phyloP scores from a whole-genome alignment of 2,888 invertebrate genomes.

The Acrobeloides nanus region DNA sequence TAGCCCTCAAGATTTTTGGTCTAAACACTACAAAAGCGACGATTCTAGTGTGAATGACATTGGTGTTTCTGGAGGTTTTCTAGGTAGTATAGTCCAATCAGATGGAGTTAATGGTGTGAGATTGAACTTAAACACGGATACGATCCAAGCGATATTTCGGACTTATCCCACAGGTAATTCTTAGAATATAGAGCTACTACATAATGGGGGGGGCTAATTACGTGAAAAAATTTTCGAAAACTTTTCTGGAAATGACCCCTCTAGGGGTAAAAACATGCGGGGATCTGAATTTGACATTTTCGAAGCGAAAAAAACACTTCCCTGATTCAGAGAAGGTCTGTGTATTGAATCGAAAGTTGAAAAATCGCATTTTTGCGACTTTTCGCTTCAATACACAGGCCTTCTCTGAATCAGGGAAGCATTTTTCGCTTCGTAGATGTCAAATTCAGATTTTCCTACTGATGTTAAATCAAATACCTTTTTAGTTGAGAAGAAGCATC shows the following conservation, averaged over 20 bases:
- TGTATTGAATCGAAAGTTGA: no score
- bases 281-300: no score
- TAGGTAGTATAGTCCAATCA: constrained; percentile 52
- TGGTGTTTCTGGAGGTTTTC: constrained; percentile 67
- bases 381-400: no score
- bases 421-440: not conserved
- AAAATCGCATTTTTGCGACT: no score
- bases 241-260: no score
- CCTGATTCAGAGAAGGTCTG: no score
- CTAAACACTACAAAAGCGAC: constrained; percentile 56
- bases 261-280: no score
- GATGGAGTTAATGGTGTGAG: constrained; percentile 49
- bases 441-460: constrained; percentile 6
- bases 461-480: no score
- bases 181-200: not conserved
- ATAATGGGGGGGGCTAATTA: not conserved
- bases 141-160: constrained; percentile 94
- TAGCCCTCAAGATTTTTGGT: constrained; percentile 94
- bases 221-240: no score
- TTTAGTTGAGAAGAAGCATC: constrained; percentile 82
- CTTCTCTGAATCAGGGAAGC: not conserved
- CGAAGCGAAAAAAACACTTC: no score
- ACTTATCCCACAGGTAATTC: constrained; percentile 78
- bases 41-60: no score
- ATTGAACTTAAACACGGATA: constrained; percentile 90